A percentile compares a stretch with the other conserved stretches of the same genome.
Conservation (phyloP, 2,113 vertebrate genomes). For the Climacteris rufus region DNA sequence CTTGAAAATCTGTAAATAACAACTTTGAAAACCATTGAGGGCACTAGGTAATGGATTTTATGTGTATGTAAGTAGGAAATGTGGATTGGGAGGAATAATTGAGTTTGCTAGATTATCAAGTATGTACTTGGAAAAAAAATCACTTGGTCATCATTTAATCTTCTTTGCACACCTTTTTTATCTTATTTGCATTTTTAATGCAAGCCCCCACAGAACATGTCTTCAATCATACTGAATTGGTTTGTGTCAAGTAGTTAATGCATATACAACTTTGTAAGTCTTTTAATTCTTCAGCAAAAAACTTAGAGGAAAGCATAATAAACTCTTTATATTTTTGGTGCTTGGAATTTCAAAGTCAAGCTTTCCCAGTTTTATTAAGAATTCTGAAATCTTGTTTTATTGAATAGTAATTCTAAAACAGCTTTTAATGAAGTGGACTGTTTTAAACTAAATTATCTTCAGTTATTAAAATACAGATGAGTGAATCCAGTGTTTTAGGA, state of each 20-base stretch:
- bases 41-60: slow-evolving; percentile 30
- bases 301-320: background rate
- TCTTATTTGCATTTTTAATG: slow-evolving; percentile 36
- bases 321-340: background rate
- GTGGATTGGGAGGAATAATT: background rate
- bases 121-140: slow-evolving; percentile 12
- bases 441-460: background rate
- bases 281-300: background rate
- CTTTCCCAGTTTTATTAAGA: background rate
- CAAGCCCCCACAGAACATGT: background rate
- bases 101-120: background rate
- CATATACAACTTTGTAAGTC: background rate
- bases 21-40: background rate
- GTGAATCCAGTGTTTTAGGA: background rate
- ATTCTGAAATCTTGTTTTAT: background rate
- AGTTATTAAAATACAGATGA: background rate
- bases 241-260: background rate
- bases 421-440: background rate
- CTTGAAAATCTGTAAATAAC: slow-evolving; percentile 45
- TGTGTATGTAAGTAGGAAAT: background rate
- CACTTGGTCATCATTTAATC: background rate
- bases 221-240: slow-evolving; percentile 2
- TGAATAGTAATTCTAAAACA: background rate
- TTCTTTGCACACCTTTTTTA: background rate
- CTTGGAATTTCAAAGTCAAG: background rate